Base-by-base conservation (phyloP, 2,888 invertebrate genomes). In the Cerastoderma edule region DNA sequence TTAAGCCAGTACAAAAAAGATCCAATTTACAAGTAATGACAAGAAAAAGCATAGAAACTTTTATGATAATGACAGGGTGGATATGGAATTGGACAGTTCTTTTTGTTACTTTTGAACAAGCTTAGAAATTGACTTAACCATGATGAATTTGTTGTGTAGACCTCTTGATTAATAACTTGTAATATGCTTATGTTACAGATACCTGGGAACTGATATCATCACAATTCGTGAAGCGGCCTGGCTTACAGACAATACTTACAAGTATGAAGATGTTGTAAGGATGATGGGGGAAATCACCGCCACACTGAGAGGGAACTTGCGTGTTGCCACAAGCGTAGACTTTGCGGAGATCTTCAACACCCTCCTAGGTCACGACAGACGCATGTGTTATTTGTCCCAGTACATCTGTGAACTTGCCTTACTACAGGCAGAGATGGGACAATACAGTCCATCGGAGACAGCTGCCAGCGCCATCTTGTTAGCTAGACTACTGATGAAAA, bases 231-330 rank as follows among this genome's bases (percentile, higher is more conserved):
- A 92, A 74, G 92, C 92, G 30, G 91, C 91, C 2, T 92, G 92
- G 91, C 83, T 92, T 54, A 92, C 92, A 8, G 92, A 92, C 80
- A 91, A 90, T 75, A 92, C 92, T 5, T 92, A 92, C 86, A 91
- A 90, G 64, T 92, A 92, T 71, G 91, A 91, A 72, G 91, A 92
- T 77, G 92, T 92, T 0, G 92, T 92, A 10, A 74, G 89, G 48
- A 92, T 92, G 92, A 92, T 92, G 90, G 91, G 91, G 28, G 92
- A 92, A 72, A 89, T 92, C 44, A 87, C 89, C 1, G 90, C 91
- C 2, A 87, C 91, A 4, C 83, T 92, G 5, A 75, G 83, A 5
- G 92, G 92, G 63, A 88, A 88, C 46, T 83, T 92, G 39, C 78
- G 91, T 67, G 89, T 86, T 13, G 77, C 86, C 19, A 91, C 89